Percentiles rank a stretch among this genome's conserved stretches.
Conservation (phyloP, 1,140 invertebrate species). For the Belonocnema kinseyi region DNA sequence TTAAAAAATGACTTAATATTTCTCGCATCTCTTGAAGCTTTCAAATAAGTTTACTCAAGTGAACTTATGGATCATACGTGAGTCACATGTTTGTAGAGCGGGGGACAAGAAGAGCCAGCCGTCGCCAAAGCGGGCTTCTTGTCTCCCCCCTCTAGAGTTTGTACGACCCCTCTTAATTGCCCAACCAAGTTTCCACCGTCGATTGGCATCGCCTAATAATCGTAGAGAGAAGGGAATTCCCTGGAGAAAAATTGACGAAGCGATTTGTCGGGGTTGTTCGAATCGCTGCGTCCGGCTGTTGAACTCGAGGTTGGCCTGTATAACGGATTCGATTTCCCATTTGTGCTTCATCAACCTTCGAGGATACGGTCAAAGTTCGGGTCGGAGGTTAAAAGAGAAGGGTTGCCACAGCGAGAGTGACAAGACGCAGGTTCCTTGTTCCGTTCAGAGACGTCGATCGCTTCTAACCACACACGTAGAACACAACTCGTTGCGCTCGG, state of each 20-base stretch:
- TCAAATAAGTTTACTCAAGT: constrained; percentile 17
- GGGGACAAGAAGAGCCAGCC: constrained; percentile 10
- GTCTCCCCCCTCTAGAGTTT: background rate
- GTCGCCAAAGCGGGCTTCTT: background rate
- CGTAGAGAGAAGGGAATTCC: background rate
- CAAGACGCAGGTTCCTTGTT: constrained; percentile 33
- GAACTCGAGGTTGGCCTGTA: constrained; percentile 15
- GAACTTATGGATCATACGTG: constrained; percentile 2
- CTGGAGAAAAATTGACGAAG: constrained; percentile 11
- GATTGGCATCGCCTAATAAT: constrained; percentile 27
- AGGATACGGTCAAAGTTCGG: background rate
- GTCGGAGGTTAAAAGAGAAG: constrained; percentile 12
- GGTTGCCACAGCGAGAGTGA: constrained; percentile 33
- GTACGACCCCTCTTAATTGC: constrained; percentile 18
- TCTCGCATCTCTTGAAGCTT: constrained; percentile 6
- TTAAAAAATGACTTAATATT: background rate
- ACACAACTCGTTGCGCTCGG: constrained; percentile 41
- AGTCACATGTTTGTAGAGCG: constrained; percentile 30
- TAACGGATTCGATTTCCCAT: constrained; percentile 28
- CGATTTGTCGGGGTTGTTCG: background rate
- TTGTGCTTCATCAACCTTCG: constrained; percentile 15
- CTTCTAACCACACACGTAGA: constrained; percentile 64
- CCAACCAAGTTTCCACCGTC: background rate
- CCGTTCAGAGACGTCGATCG: constrained; percentile 56
- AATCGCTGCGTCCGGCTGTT: constrained; percentile 6